phyloP scores from a whole-genome alignment of 1,140 invertebrate genomes.

The Vanessa atalanta region DNA sequence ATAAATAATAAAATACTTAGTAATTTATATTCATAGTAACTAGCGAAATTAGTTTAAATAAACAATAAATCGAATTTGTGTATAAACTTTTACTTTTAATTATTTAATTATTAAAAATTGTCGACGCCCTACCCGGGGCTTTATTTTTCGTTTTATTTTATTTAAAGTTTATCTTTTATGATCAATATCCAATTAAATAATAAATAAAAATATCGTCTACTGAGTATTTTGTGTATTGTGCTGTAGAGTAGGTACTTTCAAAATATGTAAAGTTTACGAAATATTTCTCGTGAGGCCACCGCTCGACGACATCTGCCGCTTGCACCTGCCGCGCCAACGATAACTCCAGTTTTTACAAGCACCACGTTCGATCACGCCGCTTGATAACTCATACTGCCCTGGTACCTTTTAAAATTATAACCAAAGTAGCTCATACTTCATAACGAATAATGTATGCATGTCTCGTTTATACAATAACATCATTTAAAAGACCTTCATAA shows the following conservation, averaged over 20 bases:
- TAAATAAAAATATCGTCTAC: too few species aligned
- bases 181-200: too few species aligned
- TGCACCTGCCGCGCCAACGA: slow-evolving; percentile 57
- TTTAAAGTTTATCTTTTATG: too few species aligned
- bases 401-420: slow-evolving; percentile 53
- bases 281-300: slow-evolving; percentile 40
- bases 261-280: slow-evolving; percentile 47
- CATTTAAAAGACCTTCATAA: slow-evolving; percentile 33
- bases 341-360: slow-evolving; percentile 58
- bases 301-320: slow-evolving; percentile 53
- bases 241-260: slow-evolving; percentile 11
- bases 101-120: too few species aligned
- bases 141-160: too few species aligned
- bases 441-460: slow-evolving; percentile 31
- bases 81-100: too few species aligned
- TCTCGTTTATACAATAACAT: slow-evolving; percentile 52
- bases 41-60: too few species aligned
- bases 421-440: slow-evolving; percentile 38
- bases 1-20: too few species aligned
- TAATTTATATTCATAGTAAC: too few species aligned
- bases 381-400: slow-evolving; percentile 55
- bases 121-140: too few species aligned
- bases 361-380: slow-evolving; percentile 38
- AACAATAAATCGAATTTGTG: too few species aligned
- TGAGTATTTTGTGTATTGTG: neutral